A percentile compares a stretch with the other conserved stretches of the same genome.
These are phyloP conservation scores for Flexamia atlantica DNA, from an alignment of 2,888 invertebrate genomes.

Conservation along the genomic window DNA sequence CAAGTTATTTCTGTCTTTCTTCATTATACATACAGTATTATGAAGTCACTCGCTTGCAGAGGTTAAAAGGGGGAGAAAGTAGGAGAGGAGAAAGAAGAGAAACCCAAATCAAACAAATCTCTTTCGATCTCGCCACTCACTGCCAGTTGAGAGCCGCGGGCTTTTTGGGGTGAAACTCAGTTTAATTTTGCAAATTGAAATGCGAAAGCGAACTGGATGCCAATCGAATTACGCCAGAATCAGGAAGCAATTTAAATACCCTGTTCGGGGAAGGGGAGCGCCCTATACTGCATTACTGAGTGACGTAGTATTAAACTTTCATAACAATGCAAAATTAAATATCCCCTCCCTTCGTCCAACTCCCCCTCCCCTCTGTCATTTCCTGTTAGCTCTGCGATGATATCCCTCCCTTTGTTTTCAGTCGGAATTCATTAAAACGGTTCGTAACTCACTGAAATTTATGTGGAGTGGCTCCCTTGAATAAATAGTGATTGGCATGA, in stretches of 20 bases:
- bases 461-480: too few species aligned
- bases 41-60: too few species aligned
- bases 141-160: background rate
- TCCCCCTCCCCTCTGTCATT: background rate
- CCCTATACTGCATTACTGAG: constrained; percentile 23
- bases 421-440: constrained; percentile 13
- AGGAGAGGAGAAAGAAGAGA: constrained; percentile 17
- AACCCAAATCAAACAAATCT: constrained; percentile 36
- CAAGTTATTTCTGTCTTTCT: too few species aligned
- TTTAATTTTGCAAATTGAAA: constrained; percentile 42
- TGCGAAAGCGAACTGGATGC: constrained; percentile 4
- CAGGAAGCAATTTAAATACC: constrained; percentile 46
- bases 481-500: too few species aligned
- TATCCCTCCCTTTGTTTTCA: background rate
- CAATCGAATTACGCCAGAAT: constrained; percentile 32
- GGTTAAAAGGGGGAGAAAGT: too few species aligned
- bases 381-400: background rate
- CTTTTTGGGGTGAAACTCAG: constrained; percentile 27
- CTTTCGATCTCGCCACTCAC: constrained; percentile 10
- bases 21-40: too few species aligned
- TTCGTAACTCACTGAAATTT: background rate
- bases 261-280: background rate
- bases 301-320: constrained; percentile 45
- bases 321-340: constrained; percentile 45
- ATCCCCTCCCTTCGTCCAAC: background rate